Evolutionary conservation across 2,113 vertebrate genomes (phyloP).

Genomic region (Bucco capensis): DNA sequence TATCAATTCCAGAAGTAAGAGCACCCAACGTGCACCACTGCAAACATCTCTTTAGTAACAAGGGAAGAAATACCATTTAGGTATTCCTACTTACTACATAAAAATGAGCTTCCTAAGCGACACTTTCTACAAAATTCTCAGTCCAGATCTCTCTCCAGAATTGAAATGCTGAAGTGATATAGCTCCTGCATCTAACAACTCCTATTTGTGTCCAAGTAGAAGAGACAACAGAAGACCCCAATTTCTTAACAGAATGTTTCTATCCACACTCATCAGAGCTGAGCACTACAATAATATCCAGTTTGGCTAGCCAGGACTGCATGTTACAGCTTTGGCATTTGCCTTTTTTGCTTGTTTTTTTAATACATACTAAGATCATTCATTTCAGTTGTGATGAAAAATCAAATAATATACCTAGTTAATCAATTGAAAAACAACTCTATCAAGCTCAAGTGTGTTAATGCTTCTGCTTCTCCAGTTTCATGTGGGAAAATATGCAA

Average conservation of each 20-base stretch:
- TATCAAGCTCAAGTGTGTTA: neutral
- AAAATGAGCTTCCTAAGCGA: neutral
- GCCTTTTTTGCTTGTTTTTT: neutral
- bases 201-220: neutral
- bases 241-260: neutral
- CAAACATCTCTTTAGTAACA: neutral
- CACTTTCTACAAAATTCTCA: neutral
- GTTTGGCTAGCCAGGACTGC: fast-evolving
- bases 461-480: neutral
- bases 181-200: neutral
- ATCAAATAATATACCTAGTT: neutral
- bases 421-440: neutral
- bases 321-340: fast-evolving
- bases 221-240: neutral
- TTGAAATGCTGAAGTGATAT: neutral
- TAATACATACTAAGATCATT: neutral
- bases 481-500: neutral
- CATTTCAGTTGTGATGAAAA: neutral
- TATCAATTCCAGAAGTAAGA: neutral
- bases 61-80: neutral
- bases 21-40: neutral
- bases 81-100: neutral
- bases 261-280: neutral
- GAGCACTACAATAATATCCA: neutral
- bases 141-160: neutral